Conservation (phyloP, 2,797 vertebrate species). For the Leontocebus nigricollis region DNA sequence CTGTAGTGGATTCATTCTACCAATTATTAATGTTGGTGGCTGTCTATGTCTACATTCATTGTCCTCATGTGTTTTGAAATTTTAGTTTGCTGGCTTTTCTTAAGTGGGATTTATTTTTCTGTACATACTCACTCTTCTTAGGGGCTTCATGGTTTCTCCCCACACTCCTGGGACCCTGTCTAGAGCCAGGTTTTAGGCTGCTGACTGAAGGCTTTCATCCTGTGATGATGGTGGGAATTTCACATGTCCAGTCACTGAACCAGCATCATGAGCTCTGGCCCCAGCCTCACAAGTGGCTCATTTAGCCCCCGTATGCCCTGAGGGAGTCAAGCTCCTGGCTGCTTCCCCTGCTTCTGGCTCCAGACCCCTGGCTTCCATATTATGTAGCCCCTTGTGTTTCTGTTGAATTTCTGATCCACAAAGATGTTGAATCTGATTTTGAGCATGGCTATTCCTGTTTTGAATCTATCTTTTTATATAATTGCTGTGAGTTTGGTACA, state of each 20-base stretch:
- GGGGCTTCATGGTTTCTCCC: not conserved
- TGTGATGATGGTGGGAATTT: not conserved
- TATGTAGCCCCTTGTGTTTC: not conserved
- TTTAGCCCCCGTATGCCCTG: not conserved
- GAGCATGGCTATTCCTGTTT: not conserved
- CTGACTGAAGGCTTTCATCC: not conserved
- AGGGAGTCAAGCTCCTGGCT: not conserved
- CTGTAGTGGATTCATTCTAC: not conserved
- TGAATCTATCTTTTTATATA: not conserved
- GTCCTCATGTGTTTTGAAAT: not conserved
- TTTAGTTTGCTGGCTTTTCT: constrained; percentile 3
- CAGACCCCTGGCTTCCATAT: not conserved
- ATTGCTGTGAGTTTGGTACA: not conserved
- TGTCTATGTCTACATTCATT: not conserved
- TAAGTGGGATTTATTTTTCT: constrained; percentile 15
- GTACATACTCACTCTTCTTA: not conserved
- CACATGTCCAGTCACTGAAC: not conserved
- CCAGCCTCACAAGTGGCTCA: not conserved
- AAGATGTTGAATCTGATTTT: not conserved
- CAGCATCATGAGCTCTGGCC: not conserved
- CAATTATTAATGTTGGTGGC: not conserved
- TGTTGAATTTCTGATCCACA: not conserved
- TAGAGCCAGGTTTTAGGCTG: not conserved
- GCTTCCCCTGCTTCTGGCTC: not conserved
- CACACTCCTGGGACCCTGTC: not conserved